Percentiles rank a stretch among this genome's conserved stretches.
phyloP scores from a whole-genome alignment of 30 jellyfish, hydroid and myxozoan genomes.

The Sanderia malayensis region DNA sequence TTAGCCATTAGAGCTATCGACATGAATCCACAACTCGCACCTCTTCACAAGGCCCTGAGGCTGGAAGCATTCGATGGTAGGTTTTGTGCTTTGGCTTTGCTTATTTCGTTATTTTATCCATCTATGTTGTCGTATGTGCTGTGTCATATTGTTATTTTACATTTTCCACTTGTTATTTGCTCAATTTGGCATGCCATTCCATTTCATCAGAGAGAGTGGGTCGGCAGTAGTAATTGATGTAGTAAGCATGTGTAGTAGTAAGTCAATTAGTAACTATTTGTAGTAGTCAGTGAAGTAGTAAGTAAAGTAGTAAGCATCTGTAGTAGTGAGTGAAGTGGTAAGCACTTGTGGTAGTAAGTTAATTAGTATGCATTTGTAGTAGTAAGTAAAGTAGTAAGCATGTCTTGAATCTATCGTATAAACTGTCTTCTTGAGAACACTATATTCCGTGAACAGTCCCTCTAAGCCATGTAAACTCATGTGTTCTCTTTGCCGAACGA shows the following conservation, averaged over 20 bases:
- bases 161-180: not conserved
- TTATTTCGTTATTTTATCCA: not conserved
- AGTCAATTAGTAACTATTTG: too few species aligned
- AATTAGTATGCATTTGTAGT: too few species aligned
- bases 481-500: not conserved
- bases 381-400: too few species aligned
- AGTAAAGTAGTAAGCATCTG: too few species aligned
- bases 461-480: not conserved
- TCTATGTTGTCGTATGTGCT: not conserved
- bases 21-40: conserved; percentile 26
- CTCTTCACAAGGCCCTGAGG: conserved; percentile 49
- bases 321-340: too few species aligned
- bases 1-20: conserved; percentile 38
- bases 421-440: too few species aligned
- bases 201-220: not conserved
- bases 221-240: not conserved
- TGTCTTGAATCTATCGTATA: too few species aligned
- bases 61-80: conserved; percentile 56
- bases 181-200: not conserved
- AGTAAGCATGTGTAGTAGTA: too few species aligned
- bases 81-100: not conserved
- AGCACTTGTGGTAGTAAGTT: too few species aligned
- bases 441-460: too few species aligned
- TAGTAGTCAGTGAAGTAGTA: too few species aligned
- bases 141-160: too few species aligned